These are phyloP conservation scores for Polymixis flavicincta DNA, from an alignment of 2,888 invertebrate genomes.

Conservation along the genomic window DNA sequence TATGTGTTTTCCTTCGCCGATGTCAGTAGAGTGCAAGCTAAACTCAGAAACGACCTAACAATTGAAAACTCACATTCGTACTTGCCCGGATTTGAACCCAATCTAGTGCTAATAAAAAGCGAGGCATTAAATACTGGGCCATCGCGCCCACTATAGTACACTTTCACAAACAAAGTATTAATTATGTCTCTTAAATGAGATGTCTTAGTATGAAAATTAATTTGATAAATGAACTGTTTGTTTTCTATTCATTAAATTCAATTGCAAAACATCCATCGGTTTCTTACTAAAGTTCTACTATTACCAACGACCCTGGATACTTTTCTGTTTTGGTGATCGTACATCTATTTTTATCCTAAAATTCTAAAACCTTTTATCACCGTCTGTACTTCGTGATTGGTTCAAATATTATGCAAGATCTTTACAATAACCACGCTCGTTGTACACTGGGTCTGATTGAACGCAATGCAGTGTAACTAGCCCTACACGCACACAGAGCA, in stretches of 20 bases:
- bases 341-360: not conserved
- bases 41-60: not conserved
- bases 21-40: not conserved
- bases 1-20: too few relatives aligned
- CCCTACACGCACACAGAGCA: constrained; percentile 21
- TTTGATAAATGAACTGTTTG: too few relatives aligned
- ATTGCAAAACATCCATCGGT: too few relatives aligned
- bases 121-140: not conserved
- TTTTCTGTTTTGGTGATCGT: too few relatives aligned
- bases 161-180: not conserved
- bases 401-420: constrained; percentile 51
- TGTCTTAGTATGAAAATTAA: too few relatives aligned
- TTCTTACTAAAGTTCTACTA: too few relatives aligned
- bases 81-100: not conserved
- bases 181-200: too few relatives aligned
- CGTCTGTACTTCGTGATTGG: constrained; percentile 27
- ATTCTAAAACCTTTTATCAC: not conserved
- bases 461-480: constrained; percentile 36
- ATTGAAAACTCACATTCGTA: not conserved
- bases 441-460: constrained; percentile 19
- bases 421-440: constrained; percentile 25
- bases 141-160: not conserved
- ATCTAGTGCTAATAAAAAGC: not conserved
- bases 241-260: too few relatives aligned
- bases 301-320: too few relatives aligned